phyloP scores from a whole-genome alignment of 2,797 vertebrate genomes.

The Lemur catta region DNA sequence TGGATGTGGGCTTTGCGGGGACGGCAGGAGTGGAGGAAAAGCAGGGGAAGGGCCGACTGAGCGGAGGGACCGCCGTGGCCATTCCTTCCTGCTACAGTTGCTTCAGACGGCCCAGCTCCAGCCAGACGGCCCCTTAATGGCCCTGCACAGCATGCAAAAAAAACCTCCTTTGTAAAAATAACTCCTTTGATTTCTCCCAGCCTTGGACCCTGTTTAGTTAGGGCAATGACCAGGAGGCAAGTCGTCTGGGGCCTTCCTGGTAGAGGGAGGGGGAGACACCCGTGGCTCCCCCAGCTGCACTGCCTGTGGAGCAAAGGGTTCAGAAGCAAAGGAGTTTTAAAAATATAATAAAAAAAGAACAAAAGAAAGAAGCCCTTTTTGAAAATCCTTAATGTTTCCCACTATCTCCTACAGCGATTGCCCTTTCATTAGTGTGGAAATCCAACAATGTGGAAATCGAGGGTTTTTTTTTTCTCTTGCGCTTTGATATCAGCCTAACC shows the following conservation, averaged over 20 bases:
- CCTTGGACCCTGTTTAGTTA: constrained; percentile 37
- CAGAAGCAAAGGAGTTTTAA: constrained; percentile 49
- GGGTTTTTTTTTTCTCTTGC: background rate
- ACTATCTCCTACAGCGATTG: constrained; percentile 36
- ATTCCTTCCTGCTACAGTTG: background rate
- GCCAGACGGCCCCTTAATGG: constrained; percentile 18
- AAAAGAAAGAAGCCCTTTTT: constrained; percentile 60
- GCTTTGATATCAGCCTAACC: constrained; percentile 42
- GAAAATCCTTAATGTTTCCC: constrained; percentile 50
- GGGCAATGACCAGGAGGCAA: constrained; percentile 33
- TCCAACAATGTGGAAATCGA: constrained; percentile 21
- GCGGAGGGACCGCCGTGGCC: background rate
- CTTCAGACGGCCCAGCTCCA: background rate
- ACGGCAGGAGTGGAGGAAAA: background rate
- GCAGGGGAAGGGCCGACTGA: background rate
- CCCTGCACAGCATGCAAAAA: constrained; percentile 49
- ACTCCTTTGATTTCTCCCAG: constrained; percentile 63
- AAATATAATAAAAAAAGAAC: constrained; percentile 48
- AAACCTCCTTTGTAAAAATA: constrained; percentile 64
- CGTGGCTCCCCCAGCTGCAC: constrained; percentile 49
- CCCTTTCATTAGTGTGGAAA: constrained; percentile 43
- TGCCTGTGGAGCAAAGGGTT: constrained; percentile 48
- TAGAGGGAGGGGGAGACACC: background rate
- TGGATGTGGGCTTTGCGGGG: background rate
- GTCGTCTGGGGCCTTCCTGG: background rate